Evolutionary conservation across 1,140 invertebrate species (phyloP).

Genomic region (Formica exsecta): DNA sequence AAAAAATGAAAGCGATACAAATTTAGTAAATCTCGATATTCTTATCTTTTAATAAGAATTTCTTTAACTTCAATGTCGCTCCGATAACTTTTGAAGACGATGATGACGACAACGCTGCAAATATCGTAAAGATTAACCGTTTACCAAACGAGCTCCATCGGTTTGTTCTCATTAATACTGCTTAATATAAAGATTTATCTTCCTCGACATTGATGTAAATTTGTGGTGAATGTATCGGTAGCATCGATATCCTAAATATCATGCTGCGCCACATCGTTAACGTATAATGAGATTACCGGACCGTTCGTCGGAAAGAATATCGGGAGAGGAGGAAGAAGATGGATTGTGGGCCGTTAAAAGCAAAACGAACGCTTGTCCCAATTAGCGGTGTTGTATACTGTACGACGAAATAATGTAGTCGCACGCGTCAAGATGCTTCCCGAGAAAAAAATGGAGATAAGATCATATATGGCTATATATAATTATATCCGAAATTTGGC

Average conservation of each 20-base stretch:
- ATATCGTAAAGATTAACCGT: constrained; percentile 6
- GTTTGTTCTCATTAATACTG: constrained; percentile 40
- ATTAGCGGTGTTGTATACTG: constrained; percentile 68
- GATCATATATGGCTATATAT: too few species aligned
- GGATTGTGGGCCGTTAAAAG: constrained; percentile 56
- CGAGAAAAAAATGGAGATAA: too few species aligned
- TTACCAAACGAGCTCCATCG: background rate
- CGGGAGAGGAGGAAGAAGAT: constrained; percentile 61
- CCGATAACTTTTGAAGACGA: background rate
- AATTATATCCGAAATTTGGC: too few species aligned
- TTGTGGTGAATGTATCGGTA: constrained; percentile 61
- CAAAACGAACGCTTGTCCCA: constrained; percentile 72
- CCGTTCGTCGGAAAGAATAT: constrained; percentile 53
- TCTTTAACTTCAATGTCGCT: background rate
- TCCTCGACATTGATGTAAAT: constrained; percentile 46
- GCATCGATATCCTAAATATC: constrained; percentile 72
- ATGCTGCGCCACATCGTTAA: constrained; percentile 78
- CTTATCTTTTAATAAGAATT: constrained; percentile 30
- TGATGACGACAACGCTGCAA: background rate
- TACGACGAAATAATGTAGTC: constrained; percentile 57
- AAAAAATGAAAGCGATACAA: background rate
- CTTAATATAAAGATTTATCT: constrained; percentile 37
- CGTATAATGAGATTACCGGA: constrained; percentile 79
- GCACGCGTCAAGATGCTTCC: background rate
- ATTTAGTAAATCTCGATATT: background rate